Base-by-base conservation (phyloP, 2,888 invertebrate species). In the Drosophila demipolita region DNA sequence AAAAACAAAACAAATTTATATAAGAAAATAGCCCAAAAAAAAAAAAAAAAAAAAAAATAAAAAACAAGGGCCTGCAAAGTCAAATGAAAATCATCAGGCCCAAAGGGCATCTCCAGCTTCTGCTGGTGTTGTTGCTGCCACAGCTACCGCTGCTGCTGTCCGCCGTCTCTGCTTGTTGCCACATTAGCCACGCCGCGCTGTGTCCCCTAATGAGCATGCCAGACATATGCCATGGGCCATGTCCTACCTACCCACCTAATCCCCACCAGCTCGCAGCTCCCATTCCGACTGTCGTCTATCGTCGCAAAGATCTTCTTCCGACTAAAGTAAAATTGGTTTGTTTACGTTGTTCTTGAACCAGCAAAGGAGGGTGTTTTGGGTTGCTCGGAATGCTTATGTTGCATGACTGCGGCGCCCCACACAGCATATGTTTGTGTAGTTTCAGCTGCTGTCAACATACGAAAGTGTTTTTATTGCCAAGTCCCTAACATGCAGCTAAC, bases 171-270 rank as follows among this genome's bases (percentile, higher is more conserved):
- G 75, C 81, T 77, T 85, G 83, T 83, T 87, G 84, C 78, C 86
- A 81, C 85, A 89, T 87, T 89, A 89, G 89, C 89, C 80, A 85
- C 74, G 89, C 81, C 88, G 89, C 83, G 79, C 90, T 89, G 86
- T 87, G 86, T 85, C 79, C 70, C 81, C 87, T 87, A 87, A 87
- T 89, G 87, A 87, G 89, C 83, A 78, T 82, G 81, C 77, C 89
- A 84, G 84, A 84, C 84, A 84, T 88, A 84, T 88, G 84, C 84
- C 83, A 77, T 63, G 82, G 89, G 84, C 80, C 85, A 71, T 78
- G 80, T 82, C 78, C 75, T 70, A 45, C 75, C 57, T 32, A 79
- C 55, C 66, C 61, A 75, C 76, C 48, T 75, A 67, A 66, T 75
- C 42, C 69, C 60, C 58, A 26, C 17, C 61, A 48, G 8, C 23